Conservation (phyloP, 1,140 invertebrate species). For the Trissolcus basalis region DNA sequence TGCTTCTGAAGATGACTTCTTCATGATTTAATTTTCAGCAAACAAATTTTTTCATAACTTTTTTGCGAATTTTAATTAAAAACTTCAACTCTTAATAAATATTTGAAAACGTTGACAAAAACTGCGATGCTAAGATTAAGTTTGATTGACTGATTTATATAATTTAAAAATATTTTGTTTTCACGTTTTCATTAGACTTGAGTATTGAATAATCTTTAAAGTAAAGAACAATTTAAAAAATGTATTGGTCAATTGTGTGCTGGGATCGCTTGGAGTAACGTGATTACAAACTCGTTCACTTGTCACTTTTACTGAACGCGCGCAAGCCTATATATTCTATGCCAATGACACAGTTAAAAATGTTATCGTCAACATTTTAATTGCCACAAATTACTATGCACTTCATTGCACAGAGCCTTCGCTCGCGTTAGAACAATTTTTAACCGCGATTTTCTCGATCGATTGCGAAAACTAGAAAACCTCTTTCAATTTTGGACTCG, state of each 20-base stretch:
- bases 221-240: too few species aligned
- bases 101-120: too few species aligned
- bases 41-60: too few species aligned
- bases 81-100: too few species aligned
- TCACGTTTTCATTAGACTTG: too few species aligned
- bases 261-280: slow-evolving; percentile 49
- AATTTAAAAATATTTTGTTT: too few species aligned
- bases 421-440: slow-evolving; percentile 3
- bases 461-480: too few species aligned
- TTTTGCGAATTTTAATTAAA: too few species aligned
- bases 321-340: slow-evolving; percentile 6
- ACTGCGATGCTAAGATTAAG: too few species aligned
- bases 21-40: too few species aligned
- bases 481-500: neutral
- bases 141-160: too few species aligned
- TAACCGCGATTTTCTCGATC: neutral
- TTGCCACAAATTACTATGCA: slow-evolving; percentile 17
- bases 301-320: slow-evolving; percentile 27
- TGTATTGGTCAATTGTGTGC: slow-evolving; percentile 60
- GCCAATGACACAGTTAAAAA: slow-evolving; percentile 31
- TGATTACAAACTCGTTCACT: slow-evolving; percentile 27
- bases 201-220: too few species aligned
- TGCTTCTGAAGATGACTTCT: neutral
- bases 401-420: slow-evolving; percentile 15
- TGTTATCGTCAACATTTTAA: slow-evolving; percentile 24